phyloP scores from a whole-genome alignment of 2,888 invertebrate genomes.

The Nycteola revayana region DNA sequence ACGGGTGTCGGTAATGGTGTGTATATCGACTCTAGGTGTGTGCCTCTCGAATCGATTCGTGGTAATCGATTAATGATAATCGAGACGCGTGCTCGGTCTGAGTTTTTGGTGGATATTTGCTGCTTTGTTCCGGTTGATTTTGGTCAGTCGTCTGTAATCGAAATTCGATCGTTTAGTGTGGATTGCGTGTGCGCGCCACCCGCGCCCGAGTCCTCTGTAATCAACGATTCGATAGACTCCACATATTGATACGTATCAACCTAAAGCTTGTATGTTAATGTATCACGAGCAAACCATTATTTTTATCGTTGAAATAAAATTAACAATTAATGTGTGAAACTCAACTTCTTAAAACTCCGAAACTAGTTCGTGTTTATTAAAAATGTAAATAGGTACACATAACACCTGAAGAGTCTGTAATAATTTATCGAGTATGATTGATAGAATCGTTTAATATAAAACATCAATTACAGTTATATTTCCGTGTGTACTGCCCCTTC shows the following conservation, averaged over 20 bases:
- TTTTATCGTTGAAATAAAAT: slow-evolving; percentile 6
- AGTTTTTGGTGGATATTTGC: slow-evolving; percentile 37
- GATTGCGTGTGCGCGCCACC: slow-evolving; percentile 56
- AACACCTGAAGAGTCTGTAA: slow-evolving; percentile 1
- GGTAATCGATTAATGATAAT: slow-evolving; percentile 51
- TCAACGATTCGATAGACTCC: slow-evolving; percentile 61
- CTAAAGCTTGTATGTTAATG: slow-evolving; percentile 42
- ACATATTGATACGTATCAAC: slow-evolving; percentile 44
- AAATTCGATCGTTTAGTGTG: slow-evolving; percentile 45
- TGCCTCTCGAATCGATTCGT: slow-evolving; percentile 69
- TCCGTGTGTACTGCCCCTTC: slow-evolving; percentile 15
- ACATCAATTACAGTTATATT: slow-evolving; percentile 17
- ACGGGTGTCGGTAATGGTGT: slow-evolving; percentile 52
- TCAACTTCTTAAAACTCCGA: too few species aligned
- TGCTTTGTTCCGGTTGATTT: slow-evolving; percentile 61
- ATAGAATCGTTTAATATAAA: slow-evolving; percentile 20
- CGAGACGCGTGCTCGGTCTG: slow-evolving; percentile 66
- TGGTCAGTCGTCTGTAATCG: slow-evolving; percentile 51
- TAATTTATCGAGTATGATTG: slow-evolving; percentile 16
- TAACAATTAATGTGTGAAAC: slow-evolving; percentile 2
- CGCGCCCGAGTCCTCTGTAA: slow-evolving; percentile 46
- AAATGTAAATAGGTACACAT: neutral
- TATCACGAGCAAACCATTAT: slow-evolving; percentile 20
- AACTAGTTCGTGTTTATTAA: too few species aligned
- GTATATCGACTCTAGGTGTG: slow-evolving; percentile 36